These are phyloP conservation scores for Rhadina sibilatrix DNA, from an alignment of 2,113 vertebrate genomes.

Conservation along the genomic window DNA sequence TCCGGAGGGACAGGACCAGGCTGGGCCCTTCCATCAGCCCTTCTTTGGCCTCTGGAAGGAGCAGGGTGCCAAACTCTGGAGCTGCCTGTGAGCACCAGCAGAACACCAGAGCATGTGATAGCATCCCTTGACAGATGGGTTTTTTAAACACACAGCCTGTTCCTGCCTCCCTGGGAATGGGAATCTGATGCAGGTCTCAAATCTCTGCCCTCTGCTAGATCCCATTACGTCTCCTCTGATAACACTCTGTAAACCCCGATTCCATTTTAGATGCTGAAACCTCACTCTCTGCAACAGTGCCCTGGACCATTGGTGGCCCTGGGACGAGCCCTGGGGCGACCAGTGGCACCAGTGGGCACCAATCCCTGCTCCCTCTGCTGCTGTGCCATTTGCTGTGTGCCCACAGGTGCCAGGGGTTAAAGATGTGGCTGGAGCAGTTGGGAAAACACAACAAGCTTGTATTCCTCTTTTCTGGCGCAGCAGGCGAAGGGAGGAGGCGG, in stretches of 20 bases:
- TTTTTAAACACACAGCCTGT: background rate
- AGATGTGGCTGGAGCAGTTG: background rate
- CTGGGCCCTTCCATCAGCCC: background rate
- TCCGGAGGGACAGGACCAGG: background rate
- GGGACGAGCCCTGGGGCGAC: background rate
- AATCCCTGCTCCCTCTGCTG: background rate
- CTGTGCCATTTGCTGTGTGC: rapidly evolving
- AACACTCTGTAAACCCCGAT: background rate
- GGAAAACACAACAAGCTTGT: too few species aligned
- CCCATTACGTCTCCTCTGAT: conserved; percentile 14
- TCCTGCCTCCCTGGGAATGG: background rate
- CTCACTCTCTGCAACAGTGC: background rate
- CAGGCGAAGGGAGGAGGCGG: background rate
- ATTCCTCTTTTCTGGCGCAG: background rate
- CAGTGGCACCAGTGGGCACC: background rate
- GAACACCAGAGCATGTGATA: rapidly evolving
- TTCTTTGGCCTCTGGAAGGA: background rate
- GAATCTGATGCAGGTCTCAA: background rate
- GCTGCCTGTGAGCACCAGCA: background rate
- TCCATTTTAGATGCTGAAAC: conserved; percentile 10
- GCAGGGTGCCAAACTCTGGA: background rate
- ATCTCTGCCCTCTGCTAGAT: conserved; percentile 20
- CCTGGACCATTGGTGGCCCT: background rate
- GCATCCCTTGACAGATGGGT: background rate
- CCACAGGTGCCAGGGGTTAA: rapidly evolving